Evolutionary conservation across 1,140 invertebrate genomes (phyloP).

Genomic region (Drosophila suzukii): DNA sequence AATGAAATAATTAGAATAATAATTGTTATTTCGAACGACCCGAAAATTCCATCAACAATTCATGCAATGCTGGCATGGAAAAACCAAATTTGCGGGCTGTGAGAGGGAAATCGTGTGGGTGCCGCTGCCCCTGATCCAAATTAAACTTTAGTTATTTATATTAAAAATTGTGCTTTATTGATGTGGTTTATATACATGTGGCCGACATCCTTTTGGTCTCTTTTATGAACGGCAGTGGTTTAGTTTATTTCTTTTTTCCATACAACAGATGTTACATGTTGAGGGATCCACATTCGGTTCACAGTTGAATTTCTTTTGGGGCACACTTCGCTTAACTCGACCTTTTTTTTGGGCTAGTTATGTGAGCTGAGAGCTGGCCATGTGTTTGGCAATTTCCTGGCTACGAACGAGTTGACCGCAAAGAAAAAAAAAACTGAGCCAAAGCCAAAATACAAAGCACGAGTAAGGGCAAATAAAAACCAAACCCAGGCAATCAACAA

Average conservation of each 20-base stretch:
- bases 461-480: conserved; percentile 69
- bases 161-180: conserved; percentile 81
- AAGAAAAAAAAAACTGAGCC: conserved; percentile 64
- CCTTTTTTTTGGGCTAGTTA: conserved; percentile 65
- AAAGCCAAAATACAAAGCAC: conserved; percentile 64
- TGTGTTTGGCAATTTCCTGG: conserved; percentile 79
- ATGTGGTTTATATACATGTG: conserved; percentile 66
- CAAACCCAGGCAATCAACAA: conserved; percentile 80
- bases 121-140: conserved; percentile 50
- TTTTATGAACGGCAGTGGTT: conserved; percentile 63
- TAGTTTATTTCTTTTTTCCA: conserved; percentile 36
- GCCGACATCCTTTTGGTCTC: conserved; percentile 26
- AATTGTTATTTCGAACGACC: conserved; percentile 57
- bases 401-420: conserved; percentile 78
- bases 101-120: conserved; percentile 11
- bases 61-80: conserved; percentile 34
- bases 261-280: conserved; percentile 48
- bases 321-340: conserved; percentile 61
- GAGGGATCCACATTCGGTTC: conserved; percentile 31
- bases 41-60: conserved; percentile 50
- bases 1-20: conserved; percentile 72
- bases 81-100: conserved; percentile 21
- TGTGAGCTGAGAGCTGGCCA: conserved; percentile 42
- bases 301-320: conserved; percentile 50
- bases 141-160: conserved; percentile 82